Percentiles rank a stretch among this genome's conserved stretches.
Conservation (phyloP, 2,888 invertebrate species). For the Psylliodes chrysocephalus region DNA sequence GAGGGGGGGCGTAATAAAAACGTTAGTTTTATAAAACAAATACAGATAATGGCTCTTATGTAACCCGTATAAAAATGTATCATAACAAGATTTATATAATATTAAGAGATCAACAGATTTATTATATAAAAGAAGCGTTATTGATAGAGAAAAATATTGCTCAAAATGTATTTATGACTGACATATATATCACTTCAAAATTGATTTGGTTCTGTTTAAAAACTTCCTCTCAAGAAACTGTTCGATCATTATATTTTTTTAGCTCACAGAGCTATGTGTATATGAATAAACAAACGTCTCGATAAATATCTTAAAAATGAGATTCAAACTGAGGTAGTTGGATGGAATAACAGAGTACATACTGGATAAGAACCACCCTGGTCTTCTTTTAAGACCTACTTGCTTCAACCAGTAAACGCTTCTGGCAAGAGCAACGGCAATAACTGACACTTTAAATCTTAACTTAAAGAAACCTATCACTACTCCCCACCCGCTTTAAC, state of each 20-base stretch:
- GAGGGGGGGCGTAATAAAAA: too few relatives aligned
- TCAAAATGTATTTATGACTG: too few relatives aligned
- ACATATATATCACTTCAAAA: background rate
- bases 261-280: slow-evolving; percentile 17
- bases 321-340: slow-evolving; percentile 73
- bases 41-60: too few relatives aligned
- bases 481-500: slow-evolving; percentile 64
- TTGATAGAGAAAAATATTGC: too few relatives aligned
- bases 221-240: slow-evolving; percentile 4
- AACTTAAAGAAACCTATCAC: slow-evolving; percentile 43
- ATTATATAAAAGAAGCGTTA: too few relatives aligned
- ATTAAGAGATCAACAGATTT: too few relatives aligned
- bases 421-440: slow-evolving; percentile 52
- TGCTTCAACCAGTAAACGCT: slow-evolving; percentile 32
- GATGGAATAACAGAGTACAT: slow-evolving; percentile 70
- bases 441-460: slow-evolving; percentile 44
- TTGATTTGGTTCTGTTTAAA: background rate
- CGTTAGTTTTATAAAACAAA: too few relatives aligned
- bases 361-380: slow-evolving; percentile 15
- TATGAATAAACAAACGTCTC: slow-evolving; percentile 44
- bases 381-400: slow-evolving; percentile 3
- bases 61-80: too few relatives aligned
- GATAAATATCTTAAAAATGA: slow-evolving; percentile 52
- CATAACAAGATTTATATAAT: too few relatives aligned
- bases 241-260: background rate